phyloP scores from a whole-genome alignment of 2,888 invertebrate genomes.

The Odontocerum albicorne region DNA sequence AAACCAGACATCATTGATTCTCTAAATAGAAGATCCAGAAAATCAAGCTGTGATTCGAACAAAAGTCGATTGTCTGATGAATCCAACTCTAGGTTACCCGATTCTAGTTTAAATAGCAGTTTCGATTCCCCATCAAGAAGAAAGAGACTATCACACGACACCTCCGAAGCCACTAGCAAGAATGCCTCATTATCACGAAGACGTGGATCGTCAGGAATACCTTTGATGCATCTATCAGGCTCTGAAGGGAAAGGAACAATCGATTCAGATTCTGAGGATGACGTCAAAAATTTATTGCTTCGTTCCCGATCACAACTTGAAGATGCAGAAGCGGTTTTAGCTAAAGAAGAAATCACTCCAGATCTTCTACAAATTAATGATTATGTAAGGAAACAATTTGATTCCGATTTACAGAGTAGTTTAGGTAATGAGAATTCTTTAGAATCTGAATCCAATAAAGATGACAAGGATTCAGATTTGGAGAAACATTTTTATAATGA shows the following conservation, averaged over 20 bases:
- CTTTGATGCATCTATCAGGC: constrained; percentile 43
- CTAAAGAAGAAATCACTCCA: constrained; percentile 52
- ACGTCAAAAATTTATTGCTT: constrained; percentile 63
- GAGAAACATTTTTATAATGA: background rate
- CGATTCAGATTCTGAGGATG: constrained; percentile 70
- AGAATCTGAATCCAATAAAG: background rate
- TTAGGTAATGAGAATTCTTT: constrained; percentile 38
- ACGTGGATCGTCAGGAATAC: constrained; percentile 26
- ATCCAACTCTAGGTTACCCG: constrained; percentile 21
- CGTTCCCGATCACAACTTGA: constrained; percentile 64
- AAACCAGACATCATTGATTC: constrained; percentile 55
- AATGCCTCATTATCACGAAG: constrained; percentile 25
- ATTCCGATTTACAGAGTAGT: constrained; percentile 44
- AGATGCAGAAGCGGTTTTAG: constrained; percentile 61
- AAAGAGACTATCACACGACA: constrained; percentile 49
- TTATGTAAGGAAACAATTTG: constrained; percentile 55
- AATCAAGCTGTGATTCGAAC: constrained; percentile 29
- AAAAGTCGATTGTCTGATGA: constrained; percentile 28
- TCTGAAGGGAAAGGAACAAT: constrained; percentile 41
- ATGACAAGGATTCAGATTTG: background rate
- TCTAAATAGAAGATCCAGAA: constrained; percentile 42
- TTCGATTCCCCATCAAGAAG: constrained; percentile 51
- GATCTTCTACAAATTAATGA: constrained; percentile 55
- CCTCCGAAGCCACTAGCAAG: constrained; percentile 36
- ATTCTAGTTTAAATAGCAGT: constrained; percentile 37